These are phyloP conservation scores for Apomyelois bistriatella DNA, from an alignment of 2,888 invertebrate genomes.

Conservation along the genomic window DNA sequence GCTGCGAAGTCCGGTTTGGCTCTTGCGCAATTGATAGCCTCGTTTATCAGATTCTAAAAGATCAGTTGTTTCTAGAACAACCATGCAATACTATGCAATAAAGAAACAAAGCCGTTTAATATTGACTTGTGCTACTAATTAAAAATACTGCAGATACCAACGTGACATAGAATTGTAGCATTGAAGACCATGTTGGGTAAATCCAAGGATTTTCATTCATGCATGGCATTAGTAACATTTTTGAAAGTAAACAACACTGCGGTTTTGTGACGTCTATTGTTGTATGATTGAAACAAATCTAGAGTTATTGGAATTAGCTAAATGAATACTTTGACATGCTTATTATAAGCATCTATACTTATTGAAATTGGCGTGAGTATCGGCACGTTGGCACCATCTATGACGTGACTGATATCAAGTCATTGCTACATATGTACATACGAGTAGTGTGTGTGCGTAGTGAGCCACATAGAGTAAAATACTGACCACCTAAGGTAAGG, in stretches of 20 bases:
- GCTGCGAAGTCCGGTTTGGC: constrained; percentile 61
- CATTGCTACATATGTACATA: neutral
- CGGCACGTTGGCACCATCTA: neutral
- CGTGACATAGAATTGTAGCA: constrained; percentile 15
- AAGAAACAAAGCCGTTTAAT: neutral
- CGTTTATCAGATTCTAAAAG: constrained; percentile 68
- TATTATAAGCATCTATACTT: neutral
- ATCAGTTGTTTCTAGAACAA: constrained; percentile 56
- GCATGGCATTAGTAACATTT: constrained; percentile 41
- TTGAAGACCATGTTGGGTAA: constrained; percentile 32
- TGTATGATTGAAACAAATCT: neutral
- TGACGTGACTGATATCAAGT: neutral
- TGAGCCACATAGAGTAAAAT: too few relatives aligned
- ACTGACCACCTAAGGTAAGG: too few relatives aligned
- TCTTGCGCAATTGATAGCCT: constrained; percentile 69
- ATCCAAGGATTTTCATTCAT: constrained; percentile 66
- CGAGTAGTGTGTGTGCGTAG: too few relatives aligned
- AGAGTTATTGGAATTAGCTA: neutral
- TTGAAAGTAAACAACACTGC: constrained; percentile 53
- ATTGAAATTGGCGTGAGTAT: neutral
- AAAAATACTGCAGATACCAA: neutral
- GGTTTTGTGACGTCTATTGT: constrained; percentile 35
- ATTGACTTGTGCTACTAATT: neutral
- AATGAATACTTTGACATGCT: neutral
- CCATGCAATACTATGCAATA: constrained; percentile 23